phyloP scores from a whole-genome alignment of 2,113 vertebrate genomes.

The Plestiodon gilberti region DNA sequence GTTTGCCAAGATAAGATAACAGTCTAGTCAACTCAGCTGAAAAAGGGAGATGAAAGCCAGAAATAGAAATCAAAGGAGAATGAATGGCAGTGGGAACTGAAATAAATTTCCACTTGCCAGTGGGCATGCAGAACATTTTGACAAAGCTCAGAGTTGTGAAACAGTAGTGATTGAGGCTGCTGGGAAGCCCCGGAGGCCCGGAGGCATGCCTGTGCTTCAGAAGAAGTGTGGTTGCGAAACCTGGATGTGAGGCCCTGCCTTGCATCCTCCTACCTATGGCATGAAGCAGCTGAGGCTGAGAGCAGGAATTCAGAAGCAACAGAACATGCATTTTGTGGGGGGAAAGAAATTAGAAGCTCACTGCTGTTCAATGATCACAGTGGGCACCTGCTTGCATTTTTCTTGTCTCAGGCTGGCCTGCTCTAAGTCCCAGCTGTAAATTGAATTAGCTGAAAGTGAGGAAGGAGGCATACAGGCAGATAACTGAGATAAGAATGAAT shows the following conservation, averaged over 20 bases:
- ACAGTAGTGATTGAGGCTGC: neutral
- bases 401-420: neutral
- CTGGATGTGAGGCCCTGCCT: neutral
- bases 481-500: neutral
- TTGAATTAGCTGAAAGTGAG: neutral
- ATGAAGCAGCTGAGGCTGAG: neutral
- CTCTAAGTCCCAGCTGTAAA: neutral
- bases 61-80: neutral
- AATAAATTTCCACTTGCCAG: neutral
- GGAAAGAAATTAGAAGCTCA: neutral
- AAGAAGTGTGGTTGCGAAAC: neutral
- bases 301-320: neutral
- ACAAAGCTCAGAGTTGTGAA: neutral
- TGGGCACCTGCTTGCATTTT: neutral
- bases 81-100: neutral
- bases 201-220: neutral
- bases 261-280: neutral
- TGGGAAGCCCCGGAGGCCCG: neutral
- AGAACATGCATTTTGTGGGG: neutral
- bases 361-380: neutral
- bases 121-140: neutral
- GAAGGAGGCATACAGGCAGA: too few species aligned
- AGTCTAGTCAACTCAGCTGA: neutral
- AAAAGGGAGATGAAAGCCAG: neutral
- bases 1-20: neutral